Base-by-base conservation (phyloP, 2,888 invertebrate genomes). In the Hirudinaria manillensis region DNA sequence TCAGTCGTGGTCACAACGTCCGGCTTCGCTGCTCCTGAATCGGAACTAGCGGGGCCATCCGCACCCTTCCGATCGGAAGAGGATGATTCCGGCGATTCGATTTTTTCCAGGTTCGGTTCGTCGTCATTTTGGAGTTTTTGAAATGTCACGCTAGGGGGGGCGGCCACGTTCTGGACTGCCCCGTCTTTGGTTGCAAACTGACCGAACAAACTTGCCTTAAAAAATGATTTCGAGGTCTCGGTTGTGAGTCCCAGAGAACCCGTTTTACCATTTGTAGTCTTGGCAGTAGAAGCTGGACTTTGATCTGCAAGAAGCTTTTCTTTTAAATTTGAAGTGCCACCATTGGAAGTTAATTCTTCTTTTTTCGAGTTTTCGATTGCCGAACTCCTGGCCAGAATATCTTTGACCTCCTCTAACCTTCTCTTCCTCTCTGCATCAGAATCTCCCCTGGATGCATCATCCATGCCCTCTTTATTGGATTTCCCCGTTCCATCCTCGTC, bases 201-300 rank as follows among this genome's bases (percentile, higher is more conserved):
- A 55, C 45, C 55, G 72, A 72, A 29, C n/a, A 72, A 32, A 53
- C 55, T 32, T 45, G 53, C 55, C 21, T 32, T 72, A 55, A 72
- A 72, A 32, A 53, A 53, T 19, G 55, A 21, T 34, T 72, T 72
- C 27, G 55, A 16, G 34, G 55, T 29, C 32, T 45, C 70, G 3
- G 36, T 19, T 10, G 24, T 61, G 24, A 27, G 38, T 70, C 70
- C 24, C 70, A 38, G n/a, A 45, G 27, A 16, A 24, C 19, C 27
- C 27, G 34, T 38, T 21, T 73, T 32, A 65, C 21, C 19, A 34
- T 29, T 36, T 1, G 65, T 61, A 56, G 38, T 36, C 27, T 32
- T 21, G n/a, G 38, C 65, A 24, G 24, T 6, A 19, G 65, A 36
- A 6, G 55, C 65, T 34, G 73, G 55, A 24, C 53, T 53, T 29